These are phyloP conservation scores for Cyclura pinguis DNA, from an alignment of 2,797 vertebrate genomes.

Conservation along the genomic window DNA sequence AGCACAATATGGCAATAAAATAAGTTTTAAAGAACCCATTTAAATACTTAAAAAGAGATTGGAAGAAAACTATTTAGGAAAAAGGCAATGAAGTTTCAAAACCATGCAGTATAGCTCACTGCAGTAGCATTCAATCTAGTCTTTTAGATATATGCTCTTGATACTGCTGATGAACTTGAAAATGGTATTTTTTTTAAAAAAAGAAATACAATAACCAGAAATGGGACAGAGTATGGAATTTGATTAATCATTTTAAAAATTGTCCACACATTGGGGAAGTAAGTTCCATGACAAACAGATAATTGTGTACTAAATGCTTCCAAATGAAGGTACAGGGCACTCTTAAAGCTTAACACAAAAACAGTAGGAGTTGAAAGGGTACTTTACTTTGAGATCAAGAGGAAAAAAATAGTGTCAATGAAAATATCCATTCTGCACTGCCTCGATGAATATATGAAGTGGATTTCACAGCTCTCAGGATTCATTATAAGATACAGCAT, in stretches of 20 bases:
- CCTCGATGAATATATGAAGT: background rate
- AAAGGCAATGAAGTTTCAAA: constrained; percentile 59
- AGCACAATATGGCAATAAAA: constrained; percentile 71
- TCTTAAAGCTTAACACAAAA: constrained; percentile 35
- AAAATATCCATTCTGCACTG: too few relatives aligned
- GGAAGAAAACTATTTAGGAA: constrained; percentile 60
- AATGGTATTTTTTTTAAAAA: constrained; percentile 23
- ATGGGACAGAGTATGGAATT: constrained; percentile 12
- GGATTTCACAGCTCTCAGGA: background rate
- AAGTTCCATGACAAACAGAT: constrained; percentile 38
- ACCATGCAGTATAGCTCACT: constrained; percentile 52
- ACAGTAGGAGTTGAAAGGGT: constrained; percentile 27
- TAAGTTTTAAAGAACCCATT: constrained; percentile 71
- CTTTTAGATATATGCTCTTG: background rate
- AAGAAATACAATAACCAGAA: constrained; percentile 36
- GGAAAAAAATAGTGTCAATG: too few relatives aligned
- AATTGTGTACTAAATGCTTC: constrained; percentile 24
- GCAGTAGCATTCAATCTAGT: constrained; percentile 22
- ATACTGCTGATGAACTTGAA: constrained; percentile 41
- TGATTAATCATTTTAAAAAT: constrained; percentile 36
- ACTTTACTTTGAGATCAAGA: background rate
- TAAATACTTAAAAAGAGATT: constrained; percentile 72
- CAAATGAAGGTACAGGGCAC: constrained; percentile 42
- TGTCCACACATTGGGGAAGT: constrained; percentile 37
- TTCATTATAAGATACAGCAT: background rate